Base-by-base conservation (phyloP, 2,797 vertebrate genomes). In the Melopsittacus undulatus region DNA sequence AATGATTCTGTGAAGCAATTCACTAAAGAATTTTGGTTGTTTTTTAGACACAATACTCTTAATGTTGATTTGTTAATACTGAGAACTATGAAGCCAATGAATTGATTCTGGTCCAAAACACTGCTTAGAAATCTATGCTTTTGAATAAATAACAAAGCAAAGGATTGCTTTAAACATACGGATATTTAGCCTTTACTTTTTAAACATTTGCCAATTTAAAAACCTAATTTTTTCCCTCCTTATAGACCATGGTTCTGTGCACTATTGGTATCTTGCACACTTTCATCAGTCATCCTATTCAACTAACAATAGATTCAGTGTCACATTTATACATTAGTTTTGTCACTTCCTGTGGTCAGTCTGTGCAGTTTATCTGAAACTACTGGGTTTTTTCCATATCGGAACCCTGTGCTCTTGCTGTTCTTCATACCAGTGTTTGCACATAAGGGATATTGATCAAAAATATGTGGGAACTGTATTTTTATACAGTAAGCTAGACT, bases 291-390 rank as follows among this genome's bases (percentile, higher is more conserved):
- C 68, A 52, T 84, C 49, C 89, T 66, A 0, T 63, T 83, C 42
- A 94, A 69, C 87, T 95, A 90, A 87, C 77, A 63, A 36, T 59
- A 78, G 63, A 74, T 90, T 66, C 72, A 68, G 83, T 89, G 74
- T 89, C 77, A 75, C 34, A 27, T 90, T 82, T 83, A 70, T 87
- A 72, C 40, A 9, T 83, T 61, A 49, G 64, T 87, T 94, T 48
- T 78, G 66, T 90, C 70, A 92, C 93, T 97, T 96, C 75, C 83
- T 90, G 95, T 94, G 84, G 73, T 96, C 66, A 90, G 74, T 96
- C 92, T 93, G 57, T 96, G 95, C 95, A 96, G 68, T 73, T 91
- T 76, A 40, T 91, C 91, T 62, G 79, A 78, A 95, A 61, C 27
- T 61, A 7, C 62, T 95, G 81, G 78, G 12, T 3, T 30, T 80